Evolutionary conservation across 2,113 vertebrate genomes (phyloP).

Genomic region (Pycnonotus jocosus): DNA sequence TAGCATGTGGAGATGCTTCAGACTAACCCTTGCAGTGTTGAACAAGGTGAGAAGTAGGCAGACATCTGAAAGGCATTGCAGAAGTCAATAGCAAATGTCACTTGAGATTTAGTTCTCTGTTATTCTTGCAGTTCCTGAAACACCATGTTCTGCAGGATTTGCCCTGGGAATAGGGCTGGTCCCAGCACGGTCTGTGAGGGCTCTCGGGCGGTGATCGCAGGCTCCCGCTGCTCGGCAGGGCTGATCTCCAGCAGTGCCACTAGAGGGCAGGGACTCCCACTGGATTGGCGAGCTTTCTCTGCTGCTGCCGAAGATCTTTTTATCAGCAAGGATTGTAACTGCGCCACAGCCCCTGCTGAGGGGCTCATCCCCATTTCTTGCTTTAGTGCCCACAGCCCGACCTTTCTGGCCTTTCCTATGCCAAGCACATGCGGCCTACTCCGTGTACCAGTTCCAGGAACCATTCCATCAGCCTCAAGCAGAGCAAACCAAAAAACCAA

Average conservation of each 20-base stretch:
- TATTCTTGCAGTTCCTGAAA: not conserved
- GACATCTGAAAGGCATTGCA: not conserved
- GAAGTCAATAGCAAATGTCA: conserved; percentile 18
- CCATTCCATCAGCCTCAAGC: not conserved
- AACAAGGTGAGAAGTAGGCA: conserved; percentile 36
- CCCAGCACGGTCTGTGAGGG: not conserved
- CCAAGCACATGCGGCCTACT: not conserved
- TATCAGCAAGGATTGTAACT: not conserved
- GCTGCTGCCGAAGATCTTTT: not conserved
- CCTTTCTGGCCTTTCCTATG: not conserved
- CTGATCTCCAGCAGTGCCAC: not conserved
- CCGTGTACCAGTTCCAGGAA: rapidly evolving
- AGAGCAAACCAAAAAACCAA: not conserved
- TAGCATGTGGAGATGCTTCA: not conserved
- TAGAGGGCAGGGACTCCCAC: conserved; percentile 58
- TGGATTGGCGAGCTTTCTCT: not conserved
- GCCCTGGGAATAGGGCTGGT: not conserved
- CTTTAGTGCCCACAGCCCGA: not conserved
- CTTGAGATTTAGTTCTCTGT: not conserved
- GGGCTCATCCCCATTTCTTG: not conserved
- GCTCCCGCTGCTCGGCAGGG: not conserved
- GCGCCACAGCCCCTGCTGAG: not conserved
- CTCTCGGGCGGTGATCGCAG: not conserved
- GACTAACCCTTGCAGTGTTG: not conserved
- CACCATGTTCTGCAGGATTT: not conserved